Base-by-base conservation (phyloP, 2,888 invertebrate genomes). In the Exephanes ischioxanthus region DNA sequence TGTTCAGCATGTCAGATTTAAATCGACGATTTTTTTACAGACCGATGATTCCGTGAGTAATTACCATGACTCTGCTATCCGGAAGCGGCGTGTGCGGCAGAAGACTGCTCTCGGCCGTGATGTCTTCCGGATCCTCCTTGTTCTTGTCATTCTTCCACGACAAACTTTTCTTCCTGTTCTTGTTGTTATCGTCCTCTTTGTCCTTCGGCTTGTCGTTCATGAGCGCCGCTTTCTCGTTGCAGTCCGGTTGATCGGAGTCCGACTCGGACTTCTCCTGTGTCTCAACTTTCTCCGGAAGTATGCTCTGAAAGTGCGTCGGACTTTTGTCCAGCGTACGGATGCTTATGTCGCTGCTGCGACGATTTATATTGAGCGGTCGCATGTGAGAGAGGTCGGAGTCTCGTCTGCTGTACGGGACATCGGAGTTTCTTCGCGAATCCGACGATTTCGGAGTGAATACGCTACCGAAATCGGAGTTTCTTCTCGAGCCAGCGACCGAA, bases 51-150 rank as follows among this genome's bases (percentile, higher is more conserved):
- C 5, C 45, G 14, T 16, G 16, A 48, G 4, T 48, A 48, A 48
- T 83, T 89, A 92, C 92, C 90, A 88, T 87, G 30, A 91, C 87
- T 87, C 89, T 89, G 48, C 84, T 88, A 22, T 91, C 91, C 4
- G 86, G 51, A 61, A 83, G 68, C 3, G 86, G 85, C 66, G 86
- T 88, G 26, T 93, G 93, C 3, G 93, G 90, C 78, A 94, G 91
- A 37, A 94, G 89, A 55, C 92, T 94, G 30, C 94, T 93, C 82
- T 94, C 94, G 2, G 94, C 94, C 2, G 94, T 94, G 9, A 93
- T 94, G 55, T 94, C 94, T 84, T 94, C 94, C 1, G 88, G 84
- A 30, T 91, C 91, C 70, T 91, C 91, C 45, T 90, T 91, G 41
- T 87, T 90, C 53, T 90, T 91, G 22, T 93, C 92, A 45, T 88